Conservation (phyloP, 2,797 vertebrate species). For the Nasua narica region DNA sequence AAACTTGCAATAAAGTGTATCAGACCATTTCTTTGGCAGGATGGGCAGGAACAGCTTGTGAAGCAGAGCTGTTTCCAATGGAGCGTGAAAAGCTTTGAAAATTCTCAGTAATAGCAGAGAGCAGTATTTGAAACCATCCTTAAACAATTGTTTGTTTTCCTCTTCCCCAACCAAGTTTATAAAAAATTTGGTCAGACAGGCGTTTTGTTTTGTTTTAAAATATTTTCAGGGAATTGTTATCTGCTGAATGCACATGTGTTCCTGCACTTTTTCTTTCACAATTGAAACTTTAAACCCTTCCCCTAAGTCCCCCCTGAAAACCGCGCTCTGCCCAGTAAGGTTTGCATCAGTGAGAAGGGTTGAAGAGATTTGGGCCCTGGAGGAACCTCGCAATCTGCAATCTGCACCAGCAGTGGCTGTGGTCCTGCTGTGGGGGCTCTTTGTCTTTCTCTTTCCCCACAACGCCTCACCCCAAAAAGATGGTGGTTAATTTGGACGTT, state of each 20-base stretch:
- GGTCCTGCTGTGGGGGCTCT: background rate
- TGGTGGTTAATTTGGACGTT: background rate
- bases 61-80: constrained; percentile 66
- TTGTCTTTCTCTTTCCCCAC: background rate
- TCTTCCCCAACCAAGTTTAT: constrained; percentile 65
- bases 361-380: background rate
- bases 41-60: constrained; percentile 62
- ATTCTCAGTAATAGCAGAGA: constrained; percentile 61
- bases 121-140: constrained; percentile 65
- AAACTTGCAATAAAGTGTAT: constrained; percentile 66
- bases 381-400: background rate
- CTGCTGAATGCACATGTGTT: constrained; percentile 70
- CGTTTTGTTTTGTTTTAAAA: constrained; percentile 77
- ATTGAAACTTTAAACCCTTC: constrained; percentile 69
- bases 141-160: constrained; percentile 73
- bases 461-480: background rate
- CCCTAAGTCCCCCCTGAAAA: constrained; percentile 19
- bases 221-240: constrained; percentile 74
- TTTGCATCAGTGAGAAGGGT: constrained; percentile 2
- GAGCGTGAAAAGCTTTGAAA: constrained; percentile 71
- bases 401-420: background rate
- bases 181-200: constrained; percentile 75
- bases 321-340: constrained; percentile 26
- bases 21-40: constrained; percentile 74
- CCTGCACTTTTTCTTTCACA: constrained; percentile 60